Evolutionary conservation across 2,888 invertebrate species (phyloP).

Genomic region (Yponomeuta evonymella): DNA sequence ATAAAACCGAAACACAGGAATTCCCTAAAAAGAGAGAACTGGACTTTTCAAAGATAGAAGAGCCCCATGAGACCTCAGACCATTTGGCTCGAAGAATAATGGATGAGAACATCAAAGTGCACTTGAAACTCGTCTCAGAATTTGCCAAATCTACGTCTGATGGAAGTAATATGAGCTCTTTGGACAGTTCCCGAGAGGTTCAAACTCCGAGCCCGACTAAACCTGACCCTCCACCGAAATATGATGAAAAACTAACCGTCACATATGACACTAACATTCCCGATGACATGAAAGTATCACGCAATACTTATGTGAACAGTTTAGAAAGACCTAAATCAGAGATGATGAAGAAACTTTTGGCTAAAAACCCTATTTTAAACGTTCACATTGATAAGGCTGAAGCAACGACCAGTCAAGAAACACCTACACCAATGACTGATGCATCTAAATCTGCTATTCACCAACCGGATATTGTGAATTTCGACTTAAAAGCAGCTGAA

Average conservation of each 20-base stretch:
- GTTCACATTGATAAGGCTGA: constrained; percentile 59
- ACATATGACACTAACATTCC: constrained; percentile 77
- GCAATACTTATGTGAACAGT: constrained; percentile 76
- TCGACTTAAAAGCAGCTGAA: constrained; percentile 55
- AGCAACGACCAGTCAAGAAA: constrained; percentile 49
- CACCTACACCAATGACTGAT: constrained; percentile 48
- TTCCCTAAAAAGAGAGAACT: constrained; percentile 36
- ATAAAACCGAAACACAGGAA: constrained; percentile 48
- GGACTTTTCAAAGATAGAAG: constrained; percentile 39
- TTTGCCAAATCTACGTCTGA: constrained; percentile 70
- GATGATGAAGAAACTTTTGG: constrained; percentile 75
- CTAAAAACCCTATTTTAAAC: constrained; percentile 69
- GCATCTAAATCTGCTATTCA: constrained; percentile 62
- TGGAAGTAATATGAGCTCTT: constrained; percentile 61
- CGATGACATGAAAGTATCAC: constrained; percentile 79
- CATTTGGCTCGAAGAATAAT: constrained; percentile 65
- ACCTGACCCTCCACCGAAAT: constrained; percentile 45
- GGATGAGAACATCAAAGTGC: constrained; percentile 69
- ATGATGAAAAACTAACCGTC: constrained; percentile 62
- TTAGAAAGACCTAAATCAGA: constrained; percentile 79
- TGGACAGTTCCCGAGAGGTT: constrained; percentile 54
- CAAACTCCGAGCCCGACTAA: constrained; percentile 33
- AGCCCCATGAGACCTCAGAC: constrained; percentile 62
- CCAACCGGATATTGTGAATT: constrained; percentile 70
- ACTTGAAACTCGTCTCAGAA: constrained; percentile 66